A percentile compares a stretch with the other conserved stretches of the same genome.
Conservation (phyloP, 2,888 invertebrate species). For the Sesia bembeciformis region DNA sequence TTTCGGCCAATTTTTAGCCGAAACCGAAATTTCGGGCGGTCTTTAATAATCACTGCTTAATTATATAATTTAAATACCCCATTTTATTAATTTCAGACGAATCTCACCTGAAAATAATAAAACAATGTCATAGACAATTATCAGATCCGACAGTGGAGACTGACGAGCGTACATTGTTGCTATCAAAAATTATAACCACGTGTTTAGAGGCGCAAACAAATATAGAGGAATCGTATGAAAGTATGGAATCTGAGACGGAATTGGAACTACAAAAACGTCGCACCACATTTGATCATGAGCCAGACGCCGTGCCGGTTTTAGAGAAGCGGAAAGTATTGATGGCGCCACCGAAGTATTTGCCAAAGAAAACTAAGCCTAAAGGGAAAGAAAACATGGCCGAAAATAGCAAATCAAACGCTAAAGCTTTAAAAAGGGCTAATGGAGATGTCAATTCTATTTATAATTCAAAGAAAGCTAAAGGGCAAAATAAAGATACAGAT, state of each 20-base stretch:
- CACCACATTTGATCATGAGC: conserved; percentile 18
- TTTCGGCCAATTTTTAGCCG: no score
- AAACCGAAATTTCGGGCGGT: no score
- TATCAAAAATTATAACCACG: conserved; percentile 45
- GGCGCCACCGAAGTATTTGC: conserved; percentile 51
- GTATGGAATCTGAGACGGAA: conserved; percentile 28
- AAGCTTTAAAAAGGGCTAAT: background rate
- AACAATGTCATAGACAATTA: conserved; percentile 36
- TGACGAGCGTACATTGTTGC: conserved; percentile 39
- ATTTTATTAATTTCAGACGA: conserved; percentile 30
- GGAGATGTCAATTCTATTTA: background rate
- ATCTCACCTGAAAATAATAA: conserved; percentile 38
- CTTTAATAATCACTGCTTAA: no score
- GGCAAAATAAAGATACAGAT: no score
- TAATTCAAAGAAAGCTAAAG: conserved; percentile 4
- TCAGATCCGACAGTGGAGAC: conserved; percentile 40
- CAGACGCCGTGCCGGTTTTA: conserved; percentile 8
- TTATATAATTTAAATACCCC: background rate
- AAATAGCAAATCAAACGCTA: conserved; percentile 4
- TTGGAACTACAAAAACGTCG: conserved; percentile 15
- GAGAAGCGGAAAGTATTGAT: conserved; percentile 30
- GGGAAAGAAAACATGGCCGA: conserved; percentile 21
- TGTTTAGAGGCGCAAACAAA: conserved; percentile 33
- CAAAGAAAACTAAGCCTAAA: conserved; percentile 39
- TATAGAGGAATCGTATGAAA: conserved; percentile 14